Evolutionary conservation across 2,797 vertebrate species (phyloP).

Genomic region (Gobio occitaniae): DNA sequence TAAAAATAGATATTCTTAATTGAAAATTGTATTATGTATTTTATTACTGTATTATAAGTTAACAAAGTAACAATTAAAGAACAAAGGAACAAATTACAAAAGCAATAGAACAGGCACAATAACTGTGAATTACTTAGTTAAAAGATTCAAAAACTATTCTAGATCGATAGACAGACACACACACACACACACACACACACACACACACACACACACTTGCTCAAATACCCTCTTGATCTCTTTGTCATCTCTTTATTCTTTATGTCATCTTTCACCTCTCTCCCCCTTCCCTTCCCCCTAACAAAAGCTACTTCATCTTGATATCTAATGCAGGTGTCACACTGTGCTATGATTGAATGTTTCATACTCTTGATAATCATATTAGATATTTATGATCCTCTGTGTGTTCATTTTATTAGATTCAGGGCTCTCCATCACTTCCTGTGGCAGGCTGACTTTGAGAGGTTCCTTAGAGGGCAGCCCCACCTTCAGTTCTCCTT

Average conservation of each 20-base stretch:
- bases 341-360: slow-evolving; percentile 54
- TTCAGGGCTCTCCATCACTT: slow-evolving; percentile 26
- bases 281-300: background rate
- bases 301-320: slow-evolving; percentile 54
- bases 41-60: background rate
- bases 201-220: background rate
- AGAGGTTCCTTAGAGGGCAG: background rate
- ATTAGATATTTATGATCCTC: slow-evolving; percentile 30
- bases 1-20: no score
- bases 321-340: slow-evolving; percentile 42
- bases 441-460: slow-evolving; percentile 18
- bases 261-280: background rate
- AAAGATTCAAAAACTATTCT: no score
- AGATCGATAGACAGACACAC: background rate
- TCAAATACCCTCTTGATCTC: slow-evolving; percentile 11
- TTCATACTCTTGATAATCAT: slow-evolving; percentile 45
- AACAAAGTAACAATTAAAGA: background rate
- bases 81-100: background rate
- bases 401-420: slow-evolving; percentile 32
- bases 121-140: no score
- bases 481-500: slow-evolving; percentile 18
- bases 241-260: background rate
- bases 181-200: no score
- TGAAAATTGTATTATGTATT: background rate
- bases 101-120: background rate